phyloP scores from a whole-genome alignment of 64 coral and sea anemone species.

The Montipora capricornis region DNA sequence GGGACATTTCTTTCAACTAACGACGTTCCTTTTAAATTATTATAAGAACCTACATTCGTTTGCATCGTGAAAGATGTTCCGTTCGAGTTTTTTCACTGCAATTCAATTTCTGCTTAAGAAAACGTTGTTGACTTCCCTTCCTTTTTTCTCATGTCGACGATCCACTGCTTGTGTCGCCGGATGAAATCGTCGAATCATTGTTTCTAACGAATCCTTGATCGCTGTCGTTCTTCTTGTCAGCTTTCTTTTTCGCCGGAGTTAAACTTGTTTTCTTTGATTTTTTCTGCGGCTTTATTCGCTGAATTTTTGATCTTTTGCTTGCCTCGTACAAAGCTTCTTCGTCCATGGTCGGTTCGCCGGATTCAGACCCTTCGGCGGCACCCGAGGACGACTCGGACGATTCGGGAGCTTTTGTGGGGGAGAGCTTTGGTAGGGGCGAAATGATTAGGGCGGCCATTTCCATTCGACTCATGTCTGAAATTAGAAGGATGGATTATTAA shows the following conservation, averaged over 20 bases:
- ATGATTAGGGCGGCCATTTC: constrained; percentile 91
- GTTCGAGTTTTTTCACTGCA: not conserved
- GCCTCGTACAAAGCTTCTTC: constrained; percentile 38
- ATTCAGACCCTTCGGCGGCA: constrained; percentile 52
- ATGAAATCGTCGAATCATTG: not conserved
- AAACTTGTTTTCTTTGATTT: constrained; percentile 11
- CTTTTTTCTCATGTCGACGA: constrained; percentile 22
- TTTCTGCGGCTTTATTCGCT: constrained; percentile 22
- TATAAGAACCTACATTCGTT: not conserved
- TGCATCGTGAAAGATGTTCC: not conserved
- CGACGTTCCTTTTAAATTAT: not conserved
- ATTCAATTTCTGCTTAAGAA: not conserved
- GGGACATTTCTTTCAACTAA: not conserved
- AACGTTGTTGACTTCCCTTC: not conserved
- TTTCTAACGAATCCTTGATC: constrained; percentile 34
- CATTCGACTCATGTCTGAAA: constrained; percentile 90
- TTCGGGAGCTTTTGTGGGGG: constrained; percentile 64
- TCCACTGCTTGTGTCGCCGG: constrained; percentile 30
- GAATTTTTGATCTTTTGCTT: constrained; percentile 17
- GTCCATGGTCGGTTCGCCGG: constrained; percentile 29
- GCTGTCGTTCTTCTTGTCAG: not conserved
- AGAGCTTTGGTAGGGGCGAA: constrained; percentile 82
- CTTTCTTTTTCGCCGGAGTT: not conserved
- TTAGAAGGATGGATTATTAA: not conserved
- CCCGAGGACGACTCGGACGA: constrained; percentile 43